Base-by-base conservation (phyloP, 2,113 vertebrate species). In the Megaleporinus macrocephalus region DNA sequence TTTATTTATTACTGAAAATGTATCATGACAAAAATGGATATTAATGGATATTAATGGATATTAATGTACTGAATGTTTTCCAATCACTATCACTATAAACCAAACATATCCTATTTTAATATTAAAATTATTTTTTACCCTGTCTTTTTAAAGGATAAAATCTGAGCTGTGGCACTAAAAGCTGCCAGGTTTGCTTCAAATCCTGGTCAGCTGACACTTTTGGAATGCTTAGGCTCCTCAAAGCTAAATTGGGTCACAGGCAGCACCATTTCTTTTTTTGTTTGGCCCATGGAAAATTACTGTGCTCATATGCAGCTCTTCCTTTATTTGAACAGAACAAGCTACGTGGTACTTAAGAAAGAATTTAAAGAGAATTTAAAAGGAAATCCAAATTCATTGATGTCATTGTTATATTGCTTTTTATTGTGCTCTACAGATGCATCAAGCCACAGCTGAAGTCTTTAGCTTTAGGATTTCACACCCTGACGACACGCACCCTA, bases 381-480 rank as follows among this genome's bases (percentile, higher is more conserved):
- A 27, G 5, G 5, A 20, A 29, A 3, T 5, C 36, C 36, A 36
- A 36, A 36, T 36, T 68, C 12, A 36, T 6, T 68, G 13, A 3
- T 15, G 0, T 44, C 33, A 29, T 22, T n/a, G 4, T 33, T 33
- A 33, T 33, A 24, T 63, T 62, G 13, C 4, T 15, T 22, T 9
- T 66, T 76, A 49, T 33, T 47, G 62, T 76, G 51, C 55, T 3
- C 10, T 49, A 18, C 66, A 98, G 97, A 81, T 97, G 95, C 70
- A 96, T 95, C 88, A 95, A 94, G 26, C 96, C 96, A 59, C 95
- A 97, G 66, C 89, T 98, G 53, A 98, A 98, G 89, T 96, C 96
- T 4, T 93, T 98, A 41, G 96, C 96, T 22, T 88, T 98, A 86
- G 96, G 97, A 80, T 94, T 98, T 83, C 94, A 98, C 78, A 97